These are phyloP conservation scores for Stegodyphus mimosarum DNA, from an alignment of 1,140 invertebrate genomes.

Conservation along the genomic window DNA sequence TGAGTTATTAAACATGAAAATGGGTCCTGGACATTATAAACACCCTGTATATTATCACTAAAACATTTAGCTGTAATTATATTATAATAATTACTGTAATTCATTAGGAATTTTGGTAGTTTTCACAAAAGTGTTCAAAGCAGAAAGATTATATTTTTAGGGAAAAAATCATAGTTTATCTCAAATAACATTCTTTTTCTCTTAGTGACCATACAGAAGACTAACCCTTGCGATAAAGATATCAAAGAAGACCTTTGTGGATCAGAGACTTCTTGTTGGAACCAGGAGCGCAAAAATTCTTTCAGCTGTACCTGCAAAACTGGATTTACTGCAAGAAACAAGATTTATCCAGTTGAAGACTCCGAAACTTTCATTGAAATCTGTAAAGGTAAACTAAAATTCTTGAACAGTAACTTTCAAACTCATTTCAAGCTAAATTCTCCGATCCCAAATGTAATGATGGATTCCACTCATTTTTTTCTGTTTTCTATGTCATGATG, in stretches of 20 bases:
- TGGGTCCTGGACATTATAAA: too few relatives aligned
- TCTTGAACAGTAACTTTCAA: too few relatives aligned
- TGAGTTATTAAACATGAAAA: too few relatives aligned
- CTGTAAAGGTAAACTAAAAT: slow-evolving; percentile 21
- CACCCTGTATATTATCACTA: too few relatives aligned
- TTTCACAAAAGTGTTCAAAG: neutral
- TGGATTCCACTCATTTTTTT: too few relatives aligned
- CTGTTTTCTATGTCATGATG: too few relatives aligned
- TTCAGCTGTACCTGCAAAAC: slow-evolving; percentile 15
- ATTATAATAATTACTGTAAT: too few relatives aligned
- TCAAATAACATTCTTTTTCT: neutral
- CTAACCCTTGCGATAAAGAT: slow-evolving; percentile 19
- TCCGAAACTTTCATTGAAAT: slow-evolving; percentile 5
- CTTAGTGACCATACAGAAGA: neutral
- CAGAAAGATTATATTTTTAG: neutral
- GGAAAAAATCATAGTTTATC: neutral
- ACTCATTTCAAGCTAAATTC: too few relatives aligned
- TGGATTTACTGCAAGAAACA: neutral
- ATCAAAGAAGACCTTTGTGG: slow-evolving; percentile 29
- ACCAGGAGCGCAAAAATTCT: too few relatives aligned
- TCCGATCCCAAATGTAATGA: too few relatives aligned
- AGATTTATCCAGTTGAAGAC: neutral
- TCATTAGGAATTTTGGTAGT: neutral
- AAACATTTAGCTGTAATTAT: too few relatives aligned
- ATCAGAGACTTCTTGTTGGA: slow-evolving; percentile 17